Conservation (phyloP, 2,888 invertebrate species). For the Sinopyrophorus schimmeli region DNA sequence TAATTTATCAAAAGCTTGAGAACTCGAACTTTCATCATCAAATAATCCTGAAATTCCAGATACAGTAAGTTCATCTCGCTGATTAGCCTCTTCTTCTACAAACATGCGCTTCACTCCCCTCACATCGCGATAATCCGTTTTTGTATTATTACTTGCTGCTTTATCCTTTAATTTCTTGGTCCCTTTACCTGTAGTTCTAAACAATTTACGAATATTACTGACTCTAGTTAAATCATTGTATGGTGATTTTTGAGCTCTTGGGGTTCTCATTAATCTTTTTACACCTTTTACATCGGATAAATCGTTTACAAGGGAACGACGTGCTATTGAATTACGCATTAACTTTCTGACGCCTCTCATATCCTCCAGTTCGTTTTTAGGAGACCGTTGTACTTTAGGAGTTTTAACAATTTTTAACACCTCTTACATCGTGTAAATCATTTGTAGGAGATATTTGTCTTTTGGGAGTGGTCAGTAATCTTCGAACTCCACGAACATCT, state of each 20-base stretch:
- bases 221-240: conserved; percentile 52
- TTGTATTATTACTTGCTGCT: too few species aligned
- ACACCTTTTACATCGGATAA: conserved; percentile 18
- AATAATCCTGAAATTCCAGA: conserved; percentile 11
- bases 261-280: conserved; percentile 40
- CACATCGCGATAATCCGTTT: conserved; percentile 51
- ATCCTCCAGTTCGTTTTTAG: conserved; percentile 10
- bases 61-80: conserved; percentile 1
- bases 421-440: conserved; percentile 54
- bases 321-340: too few species aligned
- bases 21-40: conserved; percentile 2
- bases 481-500: conserved; percentile 23
- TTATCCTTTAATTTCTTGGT: too few species aligned
- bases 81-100: conserved; percentile 7
- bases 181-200: too few species aligned
- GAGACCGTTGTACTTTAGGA: conserved; percentile 33
- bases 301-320: too few species aligned
- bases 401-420: conserved; percentile 49
- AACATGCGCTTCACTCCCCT: conserved; percentile 45
- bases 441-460: conserved; percentile 45
- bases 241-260: conserved; percentile 44
- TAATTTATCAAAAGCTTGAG: conserved; percentile 14
- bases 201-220: conserved; percentile 44
- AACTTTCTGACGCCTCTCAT: not conserved
- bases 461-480: conserved; percentile 20